Percentiles rank a stretch among this genome's conserved stretches.
Evolutionary conservation across 2,888 invertebrate species (phyloP).

Genomic region (Junonia oenone): DNA sequence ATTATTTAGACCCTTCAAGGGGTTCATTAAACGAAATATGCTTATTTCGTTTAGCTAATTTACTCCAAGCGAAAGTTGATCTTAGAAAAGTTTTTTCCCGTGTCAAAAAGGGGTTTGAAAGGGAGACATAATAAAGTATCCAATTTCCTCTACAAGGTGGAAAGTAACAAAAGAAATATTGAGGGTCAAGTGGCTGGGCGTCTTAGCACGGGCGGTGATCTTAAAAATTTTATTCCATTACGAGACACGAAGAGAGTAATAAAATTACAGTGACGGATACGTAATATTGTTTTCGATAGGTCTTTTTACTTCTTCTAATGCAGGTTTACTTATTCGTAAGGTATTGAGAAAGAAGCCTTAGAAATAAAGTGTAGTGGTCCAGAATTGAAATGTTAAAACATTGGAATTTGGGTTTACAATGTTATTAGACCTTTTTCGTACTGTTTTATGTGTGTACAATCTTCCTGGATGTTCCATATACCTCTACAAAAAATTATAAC

Average conservation of each 20-base stretch:
- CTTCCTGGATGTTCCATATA: too few relatives aligned
- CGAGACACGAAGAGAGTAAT: not conserved
- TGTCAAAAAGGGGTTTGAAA: conserved; percentile 20
- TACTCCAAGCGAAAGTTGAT: conserved; percentile 12
- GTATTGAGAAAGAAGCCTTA: too few relatives aligned
- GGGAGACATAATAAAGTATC: conserved; percentile 28
- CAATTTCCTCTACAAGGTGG: conserved; percentile 27
- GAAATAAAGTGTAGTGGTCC: too few relatives aligned
- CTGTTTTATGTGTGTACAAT: too few relatives aligned
- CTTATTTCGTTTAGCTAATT: conserved; percentile 17
- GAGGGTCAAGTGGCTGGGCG: conserved; percentile 3
- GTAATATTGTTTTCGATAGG: not conserved
- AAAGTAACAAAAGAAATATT: conserved; percentile 25
- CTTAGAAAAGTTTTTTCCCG: conserved; percentile 22
- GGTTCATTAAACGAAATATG: conserved; percentile 13
- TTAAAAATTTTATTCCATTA: not conserved
- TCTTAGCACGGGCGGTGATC: not conserved
- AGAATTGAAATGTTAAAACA: too few relatives aligned
- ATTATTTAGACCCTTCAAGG: not conserved
- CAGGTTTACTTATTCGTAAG: too few relatives aligned
- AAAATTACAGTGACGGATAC: not conserved
- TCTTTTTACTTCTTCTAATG: not conserved
- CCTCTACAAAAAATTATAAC: too few relatives aligned
- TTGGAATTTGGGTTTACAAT: too few relatives aligned
- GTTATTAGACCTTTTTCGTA: too few relatives aligned